These are phyloP conservation scores for Perccottus glenii DNA, from an alignment of 2,113 vertebrate species.

Conservation along the genomic window DNA sequence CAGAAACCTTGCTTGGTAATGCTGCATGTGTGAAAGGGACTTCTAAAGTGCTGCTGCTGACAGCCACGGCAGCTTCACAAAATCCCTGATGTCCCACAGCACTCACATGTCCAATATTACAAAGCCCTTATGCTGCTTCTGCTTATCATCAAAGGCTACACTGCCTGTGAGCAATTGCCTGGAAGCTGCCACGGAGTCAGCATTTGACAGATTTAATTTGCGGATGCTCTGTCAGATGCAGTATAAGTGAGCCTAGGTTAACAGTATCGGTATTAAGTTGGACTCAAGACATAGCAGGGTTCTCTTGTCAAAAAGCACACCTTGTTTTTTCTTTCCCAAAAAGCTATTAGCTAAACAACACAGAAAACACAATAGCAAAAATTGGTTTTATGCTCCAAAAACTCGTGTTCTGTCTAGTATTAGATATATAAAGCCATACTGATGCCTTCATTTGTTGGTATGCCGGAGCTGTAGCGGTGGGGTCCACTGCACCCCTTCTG, in stretches of 20 bases:
- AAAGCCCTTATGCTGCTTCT: slow-evolving; percentile 18
- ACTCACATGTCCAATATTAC: slow-evolving; percentile 26
- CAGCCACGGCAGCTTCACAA: slow-evolving; percentile 24
- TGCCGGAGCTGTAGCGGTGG: too few species aligned
- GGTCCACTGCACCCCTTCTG: too few species aligned
- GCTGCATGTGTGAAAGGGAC: too few species aligned
- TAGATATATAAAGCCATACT: too few species aligned
- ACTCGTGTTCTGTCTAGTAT: too few species aligned
- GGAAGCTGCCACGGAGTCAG: slow-evolving; percentile 31
- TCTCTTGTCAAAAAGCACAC: neutral
- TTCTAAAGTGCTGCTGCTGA: slow-evolving; percentile 2
- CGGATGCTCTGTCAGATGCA: slow-evolving; percentile 8
- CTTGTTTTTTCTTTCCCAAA: neutral
- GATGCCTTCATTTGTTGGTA: too few species aligned
- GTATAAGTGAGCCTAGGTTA: slow-evolving; percentile 5
- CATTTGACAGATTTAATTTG: slow-evolving; percentile 19
- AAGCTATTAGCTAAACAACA: too few species aligned
- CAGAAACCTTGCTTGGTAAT: too few species aligned
- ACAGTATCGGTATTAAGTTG: slow-evolving; percentile 11
- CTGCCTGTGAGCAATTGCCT: slow-evolving; percentile 24
- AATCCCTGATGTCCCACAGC: slow-evolving; percentile 10
- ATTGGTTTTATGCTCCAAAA: too few species aligned
- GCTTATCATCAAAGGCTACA: slow-evolving; percentile 33
- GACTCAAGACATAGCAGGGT: neutral
- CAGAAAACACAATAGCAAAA: too few species aligned